Conservation (phyloP, 2,113 vertebrate species). For the Ciconia boyciana region DNA sequence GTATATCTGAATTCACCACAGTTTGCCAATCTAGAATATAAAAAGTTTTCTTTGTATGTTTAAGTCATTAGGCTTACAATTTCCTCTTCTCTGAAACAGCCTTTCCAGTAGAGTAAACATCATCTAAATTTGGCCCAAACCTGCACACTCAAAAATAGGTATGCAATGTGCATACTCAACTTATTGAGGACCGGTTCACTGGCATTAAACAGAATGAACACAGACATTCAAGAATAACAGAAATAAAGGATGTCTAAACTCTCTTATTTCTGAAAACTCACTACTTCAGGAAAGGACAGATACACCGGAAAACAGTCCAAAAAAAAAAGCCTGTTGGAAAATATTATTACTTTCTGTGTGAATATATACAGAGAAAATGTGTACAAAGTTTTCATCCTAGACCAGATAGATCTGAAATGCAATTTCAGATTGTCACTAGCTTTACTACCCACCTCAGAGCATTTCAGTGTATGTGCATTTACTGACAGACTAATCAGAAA, state of each 20-base stretch:
- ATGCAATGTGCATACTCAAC: background rate
- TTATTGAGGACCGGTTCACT: background rate
- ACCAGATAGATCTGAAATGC: background rate
- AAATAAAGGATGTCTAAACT: background rate
- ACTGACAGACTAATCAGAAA: background rate
- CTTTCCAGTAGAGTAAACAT: background rate
- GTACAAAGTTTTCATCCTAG: background rate
- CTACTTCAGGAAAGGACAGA: background rate
- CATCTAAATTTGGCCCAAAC: background rate
- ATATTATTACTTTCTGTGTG: background rate
- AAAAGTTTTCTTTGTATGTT: background rate
- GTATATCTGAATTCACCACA: background rate
- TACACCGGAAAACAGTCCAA: background rate
- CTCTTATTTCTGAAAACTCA: background rate
- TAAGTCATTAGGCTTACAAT: background rate
- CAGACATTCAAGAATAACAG: background rate
- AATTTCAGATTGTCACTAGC: background rate
- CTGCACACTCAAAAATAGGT: background rate
- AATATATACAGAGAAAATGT: background rate
- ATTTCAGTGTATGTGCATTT: background rate
- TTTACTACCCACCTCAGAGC: background rate
- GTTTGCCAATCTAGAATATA: background rate
- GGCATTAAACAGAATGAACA: background rate
- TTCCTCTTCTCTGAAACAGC: background rate
- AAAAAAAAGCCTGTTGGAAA: background rate